Evolutionary conservation across 2,113 vertebrate species (phyloP).

Genomic region (Pseudopodoces humilis): DNA sequence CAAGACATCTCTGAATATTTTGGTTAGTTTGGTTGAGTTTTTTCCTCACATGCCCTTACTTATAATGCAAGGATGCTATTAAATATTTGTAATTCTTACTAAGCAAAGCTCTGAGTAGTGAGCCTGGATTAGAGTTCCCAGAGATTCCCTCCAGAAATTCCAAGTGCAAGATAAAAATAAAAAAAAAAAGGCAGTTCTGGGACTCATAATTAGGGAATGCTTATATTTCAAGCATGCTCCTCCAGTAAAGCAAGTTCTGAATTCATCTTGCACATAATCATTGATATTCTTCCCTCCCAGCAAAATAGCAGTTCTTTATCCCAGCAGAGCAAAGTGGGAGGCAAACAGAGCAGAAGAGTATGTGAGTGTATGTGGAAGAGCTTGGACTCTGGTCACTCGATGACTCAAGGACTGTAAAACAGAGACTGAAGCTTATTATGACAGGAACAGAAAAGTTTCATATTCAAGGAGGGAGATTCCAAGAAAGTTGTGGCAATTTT

Average conservation of each 20-base stretch:
- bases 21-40: not conserved
- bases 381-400: not conserved
- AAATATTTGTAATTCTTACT: not conserved
- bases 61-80: not conserved
- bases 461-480: not conserved
- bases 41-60: not conserved
- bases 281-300: not conserved
- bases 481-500: not conserved
- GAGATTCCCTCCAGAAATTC: not conserved
- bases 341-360: not conserved
- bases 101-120: not conserved
- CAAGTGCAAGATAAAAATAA: not conserved
- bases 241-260: constrained; percentile 17
- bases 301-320: not conserved
- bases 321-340: not conserved
- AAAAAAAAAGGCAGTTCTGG: not conserved
- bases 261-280: not conserved
- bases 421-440: not conserved
- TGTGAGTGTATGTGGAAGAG: not conserved
- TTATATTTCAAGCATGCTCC: constrained; percentile 37
- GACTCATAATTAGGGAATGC: constrained; percentile 21
- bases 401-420: not conserved
- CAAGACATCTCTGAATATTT: not conserved
- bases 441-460: not conserved
- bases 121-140: not conserved